Conservation (phyloP, 2,888 invertebrate species). For the Aphidius colemani region DNA sequence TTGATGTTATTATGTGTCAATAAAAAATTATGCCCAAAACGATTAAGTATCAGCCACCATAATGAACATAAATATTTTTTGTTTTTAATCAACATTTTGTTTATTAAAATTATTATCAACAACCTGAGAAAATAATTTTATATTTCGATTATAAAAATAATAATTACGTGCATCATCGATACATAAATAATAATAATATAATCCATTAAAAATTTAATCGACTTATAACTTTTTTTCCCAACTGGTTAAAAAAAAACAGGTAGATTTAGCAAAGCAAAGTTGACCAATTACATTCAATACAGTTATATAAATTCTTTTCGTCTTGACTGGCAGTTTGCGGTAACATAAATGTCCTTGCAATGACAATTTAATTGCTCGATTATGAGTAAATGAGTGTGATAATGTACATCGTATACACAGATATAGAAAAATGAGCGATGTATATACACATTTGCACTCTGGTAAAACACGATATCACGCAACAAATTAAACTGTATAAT, state of each 20-base stretch:
- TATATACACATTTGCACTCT: conserved; percentile 6
- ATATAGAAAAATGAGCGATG: conserved; percentile 13
- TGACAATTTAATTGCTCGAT: conserved; percentile 20
- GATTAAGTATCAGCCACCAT: conserved; percentile 46
- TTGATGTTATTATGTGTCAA: conserved; percentile 53
- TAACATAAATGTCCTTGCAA: conserved; percentile 51
- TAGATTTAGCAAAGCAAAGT: conserved; percentile 47
- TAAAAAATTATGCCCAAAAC: conserved; percentile 47
- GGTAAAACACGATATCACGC: background rate
- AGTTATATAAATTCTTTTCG: conserved; percentile 46
- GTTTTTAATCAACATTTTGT: no score
- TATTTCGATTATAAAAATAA: no score
- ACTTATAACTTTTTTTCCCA: no score
- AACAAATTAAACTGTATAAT: background rate
- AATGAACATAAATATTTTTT: conserved; percentile 22
- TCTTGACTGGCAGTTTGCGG: conserved; percentile 55
- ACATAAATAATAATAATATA: no score
- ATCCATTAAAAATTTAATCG: no score
- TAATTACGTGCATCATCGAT: no score
- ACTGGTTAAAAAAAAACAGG: conserved; percentile 6
- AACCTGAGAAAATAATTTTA: no score
- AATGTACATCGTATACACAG: conserved; percentile 3
- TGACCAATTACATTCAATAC: conserved; percentile 55
- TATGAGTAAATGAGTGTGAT: conserved; percentile 12
- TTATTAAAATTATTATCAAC: no score